Conservation (phyloP, 2,797 vertebrate species). For the Carduelis carduelis region DNA sequence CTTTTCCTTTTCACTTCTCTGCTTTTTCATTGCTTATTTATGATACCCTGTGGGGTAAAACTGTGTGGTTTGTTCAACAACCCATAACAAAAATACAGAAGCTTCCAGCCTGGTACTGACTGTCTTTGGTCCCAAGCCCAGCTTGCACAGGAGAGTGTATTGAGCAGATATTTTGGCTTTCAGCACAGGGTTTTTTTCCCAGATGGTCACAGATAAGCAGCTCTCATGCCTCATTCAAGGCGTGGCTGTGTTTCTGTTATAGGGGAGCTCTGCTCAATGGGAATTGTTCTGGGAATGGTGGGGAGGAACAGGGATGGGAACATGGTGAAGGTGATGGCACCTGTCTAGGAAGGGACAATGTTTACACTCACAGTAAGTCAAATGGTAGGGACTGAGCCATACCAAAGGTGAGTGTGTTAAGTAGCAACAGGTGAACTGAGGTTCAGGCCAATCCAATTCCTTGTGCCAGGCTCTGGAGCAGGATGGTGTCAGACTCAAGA, state of each 20-base stretch:
- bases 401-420: neutral
- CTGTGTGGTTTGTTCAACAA: slow-evolving; percentile 58
- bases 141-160: neutral
- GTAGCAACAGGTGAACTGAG: neutral
- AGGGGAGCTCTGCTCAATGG: fast-evolving
- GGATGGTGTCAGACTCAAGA: neutral
- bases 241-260: neutral
- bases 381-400: neutral
- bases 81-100: slow-evolving; percentile 41
- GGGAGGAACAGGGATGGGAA: neutral
- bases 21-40: slow-evolving; percentile 62
- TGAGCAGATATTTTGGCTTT: slow-evolving; percentile 1
- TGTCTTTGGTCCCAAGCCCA: neutral
- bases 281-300: neutral
- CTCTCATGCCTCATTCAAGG: neutral
- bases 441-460: neutral
- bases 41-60: slow-evolving; percentile 56
- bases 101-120: slow-evolving; percentile 1
- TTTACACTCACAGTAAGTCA: neutral
- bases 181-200: neutral
- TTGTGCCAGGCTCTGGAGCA: neutral
- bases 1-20: slow-evolving; percentile 36
- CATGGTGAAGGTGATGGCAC: neutral
- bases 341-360: neutral
- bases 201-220: neutral